Evolutionary conservation across 1,140 invertebrate genomes (phyloP), one percentile per base, ranked within the genome.

Genomic region (Phthorimaea operculella): DNA sequence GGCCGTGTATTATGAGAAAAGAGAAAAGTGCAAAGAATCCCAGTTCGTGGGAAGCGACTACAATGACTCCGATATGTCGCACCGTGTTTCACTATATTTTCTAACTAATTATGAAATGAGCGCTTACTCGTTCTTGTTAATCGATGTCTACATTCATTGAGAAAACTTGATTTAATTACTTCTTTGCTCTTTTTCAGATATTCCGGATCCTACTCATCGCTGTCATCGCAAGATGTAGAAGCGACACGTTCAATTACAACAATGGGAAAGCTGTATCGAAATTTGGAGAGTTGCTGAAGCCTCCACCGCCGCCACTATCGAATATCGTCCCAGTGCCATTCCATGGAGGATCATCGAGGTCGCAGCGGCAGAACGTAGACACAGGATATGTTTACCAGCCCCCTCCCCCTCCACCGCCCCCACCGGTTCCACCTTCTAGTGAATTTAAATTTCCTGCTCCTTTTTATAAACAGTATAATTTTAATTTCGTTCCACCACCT

Each of bases 401-500:
- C 1, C 70, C 76, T 4, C 64, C 69, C 9, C 60, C 63, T 7
- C 65, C 66, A 2, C 60, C 70, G 5, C 56, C 58, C 4, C 60
- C 68, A 6, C 59, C 71, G 17, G 12, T 68, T 6, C 33, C 60
- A 7, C 48, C 21, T 28, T 50, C 48, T 28, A 21, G 21, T 21
- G 74, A 81, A 16, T 82, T 83, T 21, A 83, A 85, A 65, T 82
- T 80, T 54, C 79, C 79, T 14, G 67, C 79, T 4, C 81, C 81
- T 28, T 85, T 85, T 59, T 82, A 85, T 44, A 83, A 79, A 54
- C 79, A 83, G 55, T 85, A 85, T 50, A 85, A 83, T 66, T 85
- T 83, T 51, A 82, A 85, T 53, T 85, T 83, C 55, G 76, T 85
- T 1, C 81, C 79, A 39, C 66, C 70, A 14, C 81, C 81, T 1